Base-by-base conservation (phyloP, 2,888 invertebrate species). In the Ariolimax columbianus region DNA sequence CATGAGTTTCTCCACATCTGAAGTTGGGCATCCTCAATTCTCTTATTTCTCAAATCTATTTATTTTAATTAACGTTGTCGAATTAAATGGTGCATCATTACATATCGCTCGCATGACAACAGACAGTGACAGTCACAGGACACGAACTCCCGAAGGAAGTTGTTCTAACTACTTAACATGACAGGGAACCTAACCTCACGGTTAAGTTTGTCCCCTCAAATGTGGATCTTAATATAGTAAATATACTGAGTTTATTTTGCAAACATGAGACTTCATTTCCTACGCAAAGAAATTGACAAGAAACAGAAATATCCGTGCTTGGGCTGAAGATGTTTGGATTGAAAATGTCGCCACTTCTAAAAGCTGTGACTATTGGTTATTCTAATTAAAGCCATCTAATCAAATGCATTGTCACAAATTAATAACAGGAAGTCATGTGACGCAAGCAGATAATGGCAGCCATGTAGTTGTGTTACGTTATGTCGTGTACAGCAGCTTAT, bases 401-500 rank as follows among this genome's bases (percentile, higher is more conserved):
- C 82, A 83, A 33, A 38, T 43, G n/a, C 23, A 17, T 40, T 55
- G 11, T 86, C 30, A 85, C 80, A 83, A 36, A 55, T n/a, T 38
- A 23, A 17, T 26, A 77, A 77, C 77, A 84, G 88, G 88, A 88
- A 86, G 88, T 88, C 79, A 84, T 83, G 75, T 88, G 88, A 88
- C 88, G 87, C 84, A 88, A 84, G 85, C 86, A 82, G 77, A 83
- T 85, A 87, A 88, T 87, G 88, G 88, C 86, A 85, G 87, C 75
- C 85, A 77, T 85, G 66, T 33, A 68, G 30, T 68, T n/a, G 82
- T 73, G 23, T 19, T 80, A 23, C 17, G 7, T 9, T 9, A 0
- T 70, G 0, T 80, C 33, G 33, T 68, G 68, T 33, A 40, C 19
- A 66, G 40, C 30, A 0, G 23, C 14, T 80, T 68, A 26, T 47